Evolutionary conservation across 1,140 invertebrate genomes (phyloP).

Genomic region (Heliconius hermathena): DNA sequence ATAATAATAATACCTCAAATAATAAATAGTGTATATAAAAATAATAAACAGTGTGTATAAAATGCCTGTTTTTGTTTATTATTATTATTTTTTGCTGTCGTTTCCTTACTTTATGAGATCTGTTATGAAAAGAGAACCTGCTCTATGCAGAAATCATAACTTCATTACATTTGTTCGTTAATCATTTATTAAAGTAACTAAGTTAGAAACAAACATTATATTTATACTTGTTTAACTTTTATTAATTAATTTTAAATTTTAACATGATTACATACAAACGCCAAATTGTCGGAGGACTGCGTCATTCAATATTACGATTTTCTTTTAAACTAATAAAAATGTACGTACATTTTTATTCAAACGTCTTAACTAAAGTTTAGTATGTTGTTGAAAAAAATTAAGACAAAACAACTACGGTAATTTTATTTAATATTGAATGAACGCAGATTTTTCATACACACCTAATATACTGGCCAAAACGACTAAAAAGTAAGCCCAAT

Average conservation of each 20-base stretch:
- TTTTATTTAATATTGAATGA: background rate
- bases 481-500: constrained; percentile 18
- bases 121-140: constrained; percentile 3
- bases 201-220: background rate
- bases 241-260: constrained; percentile 6
- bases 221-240: background rate
- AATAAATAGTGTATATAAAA: no score
- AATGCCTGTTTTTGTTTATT: no score
- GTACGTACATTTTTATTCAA: no score
- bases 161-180: background rate
- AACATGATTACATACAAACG: constrained; percentile 14
- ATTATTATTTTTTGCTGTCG: background rate
- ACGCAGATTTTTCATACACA: background rate
- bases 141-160: background rate
- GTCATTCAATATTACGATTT: background rate
- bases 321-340: background rate
- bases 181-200: background rate
- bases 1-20: no score
- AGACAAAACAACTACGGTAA: no score
- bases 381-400: no score
- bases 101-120: constrained; percentile 7
- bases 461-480: constrained; percentile 28
- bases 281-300: background rate
- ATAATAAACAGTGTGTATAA: no score
- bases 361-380: no score